Conservation (phyloP, 1,140 invertebrate genomes). For the Pseudomyrmex pallidus region DNA sequence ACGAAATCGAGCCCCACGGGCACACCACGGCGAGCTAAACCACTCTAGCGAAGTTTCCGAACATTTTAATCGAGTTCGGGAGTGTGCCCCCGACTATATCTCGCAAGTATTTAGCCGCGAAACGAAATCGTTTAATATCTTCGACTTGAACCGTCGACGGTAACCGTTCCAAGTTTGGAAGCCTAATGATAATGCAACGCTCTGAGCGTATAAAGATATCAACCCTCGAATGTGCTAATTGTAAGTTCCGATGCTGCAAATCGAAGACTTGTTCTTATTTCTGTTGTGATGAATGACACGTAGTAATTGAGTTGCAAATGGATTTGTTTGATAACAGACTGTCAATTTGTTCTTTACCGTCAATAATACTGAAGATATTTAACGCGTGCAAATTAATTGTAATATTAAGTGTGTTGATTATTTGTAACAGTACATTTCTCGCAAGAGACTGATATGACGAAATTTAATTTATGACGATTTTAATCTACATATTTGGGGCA, state of each 20-base stretch:
- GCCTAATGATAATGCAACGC: constrained; percentile 13
- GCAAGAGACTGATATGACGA: too few species aligned
- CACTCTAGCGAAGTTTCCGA: constrained; percentile 46
- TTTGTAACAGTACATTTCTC: constrained; percentile 7
- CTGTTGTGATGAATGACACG: too few species aligned
- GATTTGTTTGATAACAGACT: too few species aligned
- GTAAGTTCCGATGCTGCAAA: too few species aligned
- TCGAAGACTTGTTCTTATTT: too few species aligned
- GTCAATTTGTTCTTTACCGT: too few species aligned
- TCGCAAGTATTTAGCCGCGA: constrained; percentile 45
- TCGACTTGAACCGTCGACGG: constrained; percentile 15
- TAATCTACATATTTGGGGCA: too few species aligned
- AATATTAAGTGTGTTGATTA: background rate
- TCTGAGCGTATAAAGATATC: background rate
- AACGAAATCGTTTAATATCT: constrained; percentile 57
- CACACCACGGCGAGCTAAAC: constrained; percentile 16
- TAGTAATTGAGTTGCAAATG: too few species aligned
- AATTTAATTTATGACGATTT: too few species aligned
- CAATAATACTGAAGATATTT: too few species aligned
- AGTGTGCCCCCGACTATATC: constrained; percentile 19
- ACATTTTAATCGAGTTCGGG: constrained; percentile 55
- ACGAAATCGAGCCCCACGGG: constrained; percentile 32
- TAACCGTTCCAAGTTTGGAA: constrained; percentile 41
- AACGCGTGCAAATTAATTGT: background rate
- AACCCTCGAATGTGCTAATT: constrained; percentile 17